Conservation (phyloP, 2,113 vertebrate genomes). For the Cettia cetti region DNA sequence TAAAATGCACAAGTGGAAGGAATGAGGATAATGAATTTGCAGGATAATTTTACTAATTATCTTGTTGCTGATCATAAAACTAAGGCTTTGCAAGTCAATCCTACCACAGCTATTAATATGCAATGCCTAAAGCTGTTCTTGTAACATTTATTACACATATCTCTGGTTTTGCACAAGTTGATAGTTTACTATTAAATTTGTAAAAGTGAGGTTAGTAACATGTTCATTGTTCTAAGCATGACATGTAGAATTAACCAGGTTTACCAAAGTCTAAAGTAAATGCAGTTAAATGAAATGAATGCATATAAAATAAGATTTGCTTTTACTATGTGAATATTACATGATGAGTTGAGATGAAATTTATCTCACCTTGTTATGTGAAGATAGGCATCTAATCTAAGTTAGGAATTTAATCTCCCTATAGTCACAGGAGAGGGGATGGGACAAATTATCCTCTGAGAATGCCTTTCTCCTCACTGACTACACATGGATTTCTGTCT, state of each 20-base stretch:
- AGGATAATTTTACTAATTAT: conserved; percentile 71
- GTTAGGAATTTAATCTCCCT: not conserved
- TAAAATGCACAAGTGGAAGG: conserved; percentile 65
- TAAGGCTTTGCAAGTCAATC: conserved; percentile 46
- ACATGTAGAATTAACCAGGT: conserved; percentile 40
- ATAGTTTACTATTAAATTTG: conserved; percentile 54
- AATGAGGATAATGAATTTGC: conserved; percentile 70
- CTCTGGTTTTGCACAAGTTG: conserved; percentile 18
- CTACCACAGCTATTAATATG: conserved; percentile 45
- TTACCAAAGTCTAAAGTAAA: conserved; percentile 2
- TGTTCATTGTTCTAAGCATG: conserved; percentile 34
- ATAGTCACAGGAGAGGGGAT: not conserved
- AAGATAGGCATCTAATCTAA: not conserved
- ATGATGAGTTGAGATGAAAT: not conserved
- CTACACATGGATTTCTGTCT: not conserved
- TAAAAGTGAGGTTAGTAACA: not conserved
- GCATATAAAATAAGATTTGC: conserved; percentile 17
- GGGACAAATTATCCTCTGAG: not conserved
- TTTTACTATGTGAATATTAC: not conserved
- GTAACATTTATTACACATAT: conserved; percentile 61
- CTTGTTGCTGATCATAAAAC: conserved; percentile 56
- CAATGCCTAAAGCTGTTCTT: conserved; percentile 58
- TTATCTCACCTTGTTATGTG: not conserved
- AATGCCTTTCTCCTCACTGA: not conserved
- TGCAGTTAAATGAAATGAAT: not conserved